Conservation (phyloP, 2,888 invertebrate species). For the Pollenia labialis region DNA sequence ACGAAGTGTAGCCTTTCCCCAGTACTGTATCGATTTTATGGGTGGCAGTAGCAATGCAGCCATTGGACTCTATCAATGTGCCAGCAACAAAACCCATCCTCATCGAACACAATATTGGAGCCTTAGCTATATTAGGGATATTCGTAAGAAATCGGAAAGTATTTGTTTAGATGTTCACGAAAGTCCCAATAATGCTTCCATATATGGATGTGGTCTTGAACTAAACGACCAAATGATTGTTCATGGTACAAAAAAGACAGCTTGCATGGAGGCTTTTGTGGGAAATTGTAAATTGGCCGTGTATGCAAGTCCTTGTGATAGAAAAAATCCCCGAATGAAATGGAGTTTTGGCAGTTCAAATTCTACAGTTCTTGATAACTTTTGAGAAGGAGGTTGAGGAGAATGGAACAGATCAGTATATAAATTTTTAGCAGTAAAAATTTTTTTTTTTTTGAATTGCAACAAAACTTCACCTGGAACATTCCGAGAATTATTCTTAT, state of each 20-base stretch:
- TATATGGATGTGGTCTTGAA: conserved; percentile 92
- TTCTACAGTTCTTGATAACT: conserved; percentile 77
- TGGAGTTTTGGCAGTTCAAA: conserved; percentile 80
- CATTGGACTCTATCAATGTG: conserved; percentile 77
- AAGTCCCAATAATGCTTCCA: conserved; percentile 88
- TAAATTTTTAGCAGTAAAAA: neutral
- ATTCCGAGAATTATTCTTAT: no score
- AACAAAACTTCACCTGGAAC: no score
- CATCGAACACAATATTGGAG: conserved; percentile 78
- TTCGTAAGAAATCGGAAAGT: conserved; percentile 84
- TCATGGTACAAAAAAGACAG: conserved; percentile 69
- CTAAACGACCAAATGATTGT: conserved; percentile 84
- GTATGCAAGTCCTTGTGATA: conserved; percentile 88
- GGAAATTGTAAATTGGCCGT: conserved; percentile 86
- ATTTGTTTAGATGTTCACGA: conserved; percentile 94
- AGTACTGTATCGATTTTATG: conserved; percentile 90
- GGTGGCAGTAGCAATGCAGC: conserved; percentile 81
- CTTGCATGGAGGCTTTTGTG: conserved; percentile 88
- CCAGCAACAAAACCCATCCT: conserved; percentile 75
- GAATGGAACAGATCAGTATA: no score
- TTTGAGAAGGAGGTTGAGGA: conserved; percentile 68
- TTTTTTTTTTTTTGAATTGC: neutral
- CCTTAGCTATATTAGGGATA: conserved; percentile 78
- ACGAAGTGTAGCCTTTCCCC: conserved; percentile 86
- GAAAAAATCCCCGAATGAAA: conserved; percentile 78